Conservation (phyloP, 2,113 vertebrate genomes). For the Phyllostomus discolor region DNA sequence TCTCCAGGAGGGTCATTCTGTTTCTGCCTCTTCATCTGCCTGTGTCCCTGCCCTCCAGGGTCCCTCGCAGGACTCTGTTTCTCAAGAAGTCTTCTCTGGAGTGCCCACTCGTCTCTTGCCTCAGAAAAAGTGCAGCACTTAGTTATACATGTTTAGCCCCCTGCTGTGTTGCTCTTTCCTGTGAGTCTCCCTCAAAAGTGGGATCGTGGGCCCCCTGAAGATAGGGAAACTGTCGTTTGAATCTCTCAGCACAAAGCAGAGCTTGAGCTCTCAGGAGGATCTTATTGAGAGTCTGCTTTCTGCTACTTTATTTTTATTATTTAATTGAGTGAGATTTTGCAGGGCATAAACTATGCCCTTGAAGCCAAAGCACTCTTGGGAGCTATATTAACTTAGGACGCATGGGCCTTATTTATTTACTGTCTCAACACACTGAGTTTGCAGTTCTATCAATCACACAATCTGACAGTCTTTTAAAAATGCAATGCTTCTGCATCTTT, state of each 20-base stretch:
- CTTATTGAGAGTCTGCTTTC: not conserved
- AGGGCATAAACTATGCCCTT: constrained; percentile 22
- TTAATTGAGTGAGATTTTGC: constrained; percentile 35
- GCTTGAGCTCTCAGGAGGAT: not conserved
- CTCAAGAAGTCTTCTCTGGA: not conserved
- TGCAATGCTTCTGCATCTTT: not conserved
- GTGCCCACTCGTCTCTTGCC: not conserved
- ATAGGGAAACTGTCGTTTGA: not conserved
- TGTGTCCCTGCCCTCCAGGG: not conserved
- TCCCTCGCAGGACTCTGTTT: not conserved
- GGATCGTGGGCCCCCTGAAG: not conserved
- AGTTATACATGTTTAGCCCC: not conserved
- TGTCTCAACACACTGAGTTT: constrained; percentile 1
- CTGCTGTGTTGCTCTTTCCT: not conserved
- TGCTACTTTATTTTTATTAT: constrained; percentile 42
- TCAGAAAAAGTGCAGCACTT: not conserved
- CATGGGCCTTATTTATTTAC: constrained; percentile 48
- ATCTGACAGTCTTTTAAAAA: constrained; percentile 7
- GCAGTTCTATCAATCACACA: constrained; percentile 17
- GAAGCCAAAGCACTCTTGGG: constrained; percentile 22
- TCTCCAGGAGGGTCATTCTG: not conserved
- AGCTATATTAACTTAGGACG: constrained; percentile 13
- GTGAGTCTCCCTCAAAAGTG: not conserved
- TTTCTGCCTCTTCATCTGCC: not conserved
- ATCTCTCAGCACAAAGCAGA: not conserved